Evolutionary conservation across 1,140 invertebrate species (phyloP), one percentile per base, ranked within the genome.

Genomic region (Drosophila funebris): DNA sequence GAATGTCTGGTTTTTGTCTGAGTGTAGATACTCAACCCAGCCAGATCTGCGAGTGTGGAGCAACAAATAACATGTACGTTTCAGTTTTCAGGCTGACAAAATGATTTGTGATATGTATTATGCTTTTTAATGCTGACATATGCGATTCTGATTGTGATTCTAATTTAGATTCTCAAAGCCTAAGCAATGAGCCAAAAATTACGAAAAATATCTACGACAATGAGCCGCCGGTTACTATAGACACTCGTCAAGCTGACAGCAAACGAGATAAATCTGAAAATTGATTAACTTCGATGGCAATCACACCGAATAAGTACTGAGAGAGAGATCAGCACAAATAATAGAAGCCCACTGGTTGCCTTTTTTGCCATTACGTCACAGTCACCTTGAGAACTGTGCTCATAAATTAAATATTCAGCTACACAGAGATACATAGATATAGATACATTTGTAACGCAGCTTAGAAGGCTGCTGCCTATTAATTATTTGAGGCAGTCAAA

Each of bases 91-190:
- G 44, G 43, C 53, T 66, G 62, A 24, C 73, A 70, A 76, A 75
- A 57, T 69, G 58, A 78, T 71, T 79, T 69, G 54, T 75, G 58
- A 37, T 43, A 4, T 52, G 27, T 76, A 58, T 60, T 56, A 57
- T 74, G 53, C 22, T 36, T 43, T 29, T 50, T 68, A 81, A 82
- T 87, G 74, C 83, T 76, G 78, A 82, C 83, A 72, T 70, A 87
- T 75, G 70, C 78, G 57, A 46, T 63, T 78, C 33, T 44, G 48
- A 84, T 66, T 76, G 36, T 54, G 52, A 83, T 56, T 44, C 48
- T 14, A 43, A 33, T 43, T 31, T 56, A 43, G 33, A 61, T 52
- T 13, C 9, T 3, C 20, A 7, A 68, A 31, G 18, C 20, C 9
- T 54, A 27, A 52, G 64, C 22, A 37, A 11, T 22, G n/a, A 3